Percentiles rank a stretch among this genome's conserved stretches.
Evolutionary conservation across 35 echinoderm and acorn worm genomes (phyloP).

Genomic region (Heliocidaris tuberculata): DNA sequence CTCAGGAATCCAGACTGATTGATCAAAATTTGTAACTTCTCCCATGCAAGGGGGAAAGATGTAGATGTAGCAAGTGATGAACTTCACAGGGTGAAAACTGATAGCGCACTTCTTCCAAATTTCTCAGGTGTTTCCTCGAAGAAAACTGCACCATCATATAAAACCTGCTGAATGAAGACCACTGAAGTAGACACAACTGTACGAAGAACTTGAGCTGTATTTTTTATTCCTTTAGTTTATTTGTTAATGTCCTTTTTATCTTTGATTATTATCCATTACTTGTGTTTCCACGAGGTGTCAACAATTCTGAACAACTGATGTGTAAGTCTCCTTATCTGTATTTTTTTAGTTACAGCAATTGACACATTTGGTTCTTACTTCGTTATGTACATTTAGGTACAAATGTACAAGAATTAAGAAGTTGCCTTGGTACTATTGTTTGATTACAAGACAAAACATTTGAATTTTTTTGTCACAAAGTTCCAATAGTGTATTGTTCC

Average conservation of each 20-base stretch:
- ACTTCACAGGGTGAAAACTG: conserved; percentile 9
- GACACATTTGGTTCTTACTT: neutral
- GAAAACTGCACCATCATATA: neutral
- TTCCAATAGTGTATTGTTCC: neutral
- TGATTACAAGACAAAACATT: neutral
- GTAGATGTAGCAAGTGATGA: neutral
- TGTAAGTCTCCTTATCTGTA: neutral
- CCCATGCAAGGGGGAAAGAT: neutral
- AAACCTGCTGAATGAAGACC: neutral
- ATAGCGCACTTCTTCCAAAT: neutral
- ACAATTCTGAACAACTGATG: too few relatives aligned
- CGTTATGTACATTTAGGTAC: neutral
- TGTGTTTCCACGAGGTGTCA: too few relatives aligned
- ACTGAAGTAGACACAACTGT: neutral
- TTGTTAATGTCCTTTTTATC: too few relatives aligned
- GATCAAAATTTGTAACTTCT: neutral
- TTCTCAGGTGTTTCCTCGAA: neutral
- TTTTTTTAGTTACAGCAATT: neutral
- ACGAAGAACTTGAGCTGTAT: neutral
- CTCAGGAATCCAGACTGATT: neutral
- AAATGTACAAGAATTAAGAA: neutral
- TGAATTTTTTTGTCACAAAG: neutral
- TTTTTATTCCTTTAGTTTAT: neutral
- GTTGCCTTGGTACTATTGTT: neutral
- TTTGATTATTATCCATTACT: too few relatives aligned